These are phyloP conservation scores for Phodopus roborovskii DNA, from an alignment of 2,113 vertebrate species.

Conservation along the genomic window DNA sequence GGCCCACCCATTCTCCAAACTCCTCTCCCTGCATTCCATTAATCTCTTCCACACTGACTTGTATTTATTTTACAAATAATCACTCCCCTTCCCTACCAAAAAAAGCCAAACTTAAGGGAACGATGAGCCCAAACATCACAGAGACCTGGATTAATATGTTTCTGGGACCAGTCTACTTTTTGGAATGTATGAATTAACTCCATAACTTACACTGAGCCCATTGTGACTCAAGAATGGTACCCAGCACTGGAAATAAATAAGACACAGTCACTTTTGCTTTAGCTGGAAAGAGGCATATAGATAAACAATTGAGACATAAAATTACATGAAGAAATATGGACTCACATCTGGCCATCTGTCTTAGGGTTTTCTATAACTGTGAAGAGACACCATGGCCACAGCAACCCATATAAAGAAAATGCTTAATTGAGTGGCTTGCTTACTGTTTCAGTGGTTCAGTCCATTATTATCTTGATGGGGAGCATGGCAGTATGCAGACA, in stretches of 20 bases:
- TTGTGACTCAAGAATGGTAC: not conserved
- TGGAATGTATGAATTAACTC: not conserved
- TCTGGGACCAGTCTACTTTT: constrained; percentile 25
- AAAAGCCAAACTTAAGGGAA: not conserved
- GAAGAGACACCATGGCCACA: not conserved
- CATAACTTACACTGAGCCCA: constrained; percentile 3
- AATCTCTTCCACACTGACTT: not conserved
- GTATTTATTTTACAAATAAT: constrained; percentile 12
- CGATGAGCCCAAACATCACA: not conserved
- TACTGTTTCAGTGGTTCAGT: not conserved
- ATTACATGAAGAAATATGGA: not conserved
- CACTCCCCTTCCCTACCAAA: not conserved
- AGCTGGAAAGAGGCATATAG: not conserved
- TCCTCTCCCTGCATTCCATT: not conserved
- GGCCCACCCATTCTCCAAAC: not conserved
- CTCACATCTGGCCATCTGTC: not conserved
- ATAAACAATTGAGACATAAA: not conserved
- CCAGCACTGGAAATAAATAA: constrained; percentile 7
- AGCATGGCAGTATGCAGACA: not conserved
- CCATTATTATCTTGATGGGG: not conserved
- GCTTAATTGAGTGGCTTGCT: not conserved
- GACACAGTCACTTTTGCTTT: not conserved
- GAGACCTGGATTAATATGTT: not conserved
- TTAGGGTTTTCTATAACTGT: not conserved
- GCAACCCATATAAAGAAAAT: not conserved